Conservation (phyloP, 2,888 invertebrate species). For the Salpingus planirostris region DNA sequence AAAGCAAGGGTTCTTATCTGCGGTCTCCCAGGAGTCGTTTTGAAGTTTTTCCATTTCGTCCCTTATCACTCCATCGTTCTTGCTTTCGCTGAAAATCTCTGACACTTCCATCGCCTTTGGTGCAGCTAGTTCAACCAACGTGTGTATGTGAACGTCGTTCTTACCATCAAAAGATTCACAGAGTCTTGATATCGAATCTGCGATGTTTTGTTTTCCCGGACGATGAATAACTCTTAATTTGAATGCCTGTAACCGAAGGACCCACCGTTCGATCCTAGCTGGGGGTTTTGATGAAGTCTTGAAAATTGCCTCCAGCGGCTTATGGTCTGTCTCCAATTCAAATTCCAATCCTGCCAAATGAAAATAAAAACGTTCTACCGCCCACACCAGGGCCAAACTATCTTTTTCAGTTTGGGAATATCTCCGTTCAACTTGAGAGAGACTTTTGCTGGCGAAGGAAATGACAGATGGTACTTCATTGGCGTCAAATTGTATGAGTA, state of each 20-base stretch:
- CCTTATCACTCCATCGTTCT: background rate
- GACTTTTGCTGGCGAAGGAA: background rate
- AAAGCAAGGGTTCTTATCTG: background rate
- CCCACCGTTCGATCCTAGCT: background rate
- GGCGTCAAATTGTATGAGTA: background rate
- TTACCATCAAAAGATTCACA: background rate
- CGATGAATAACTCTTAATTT: background rate
- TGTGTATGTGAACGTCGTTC: background rate
- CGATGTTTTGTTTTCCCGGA: conserved; percentile 1
- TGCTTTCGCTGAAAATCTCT: background rate
- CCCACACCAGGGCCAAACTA: background rate
- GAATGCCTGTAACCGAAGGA: background rate
- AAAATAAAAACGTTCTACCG: background rate
- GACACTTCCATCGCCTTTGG: background rate
- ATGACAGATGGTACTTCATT: background rate
- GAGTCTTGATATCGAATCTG: background rate
- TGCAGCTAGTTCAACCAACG: background rate
- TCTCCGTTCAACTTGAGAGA: background rate
- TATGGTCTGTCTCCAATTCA: conserved; percentile 1
- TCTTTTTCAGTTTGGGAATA: conserved; percentile 1
- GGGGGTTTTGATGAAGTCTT: background rate
- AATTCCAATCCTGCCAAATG: background rate
- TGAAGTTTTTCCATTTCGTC: background rate
- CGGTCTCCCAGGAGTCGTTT: background rate
- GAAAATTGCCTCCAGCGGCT: conserved; percentile 1